Base-by-base conservation (phyloP, 1,140 invertebrate species). In the Brachionus manjavacas region DNA sequence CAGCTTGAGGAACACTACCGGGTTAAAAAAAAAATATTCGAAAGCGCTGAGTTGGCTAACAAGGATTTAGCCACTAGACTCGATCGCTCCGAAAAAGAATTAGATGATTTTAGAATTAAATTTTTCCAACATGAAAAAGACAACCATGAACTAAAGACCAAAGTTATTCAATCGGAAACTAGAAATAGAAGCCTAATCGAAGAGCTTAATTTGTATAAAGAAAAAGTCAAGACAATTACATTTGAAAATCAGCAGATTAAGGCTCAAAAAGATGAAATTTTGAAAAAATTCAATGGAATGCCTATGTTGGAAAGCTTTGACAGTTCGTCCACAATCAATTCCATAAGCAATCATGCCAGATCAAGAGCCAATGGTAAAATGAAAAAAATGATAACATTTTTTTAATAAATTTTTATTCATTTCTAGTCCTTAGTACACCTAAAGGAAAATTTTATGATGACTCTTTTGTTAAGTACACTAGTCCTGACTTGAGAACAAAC, bases 231-330 rank as follows among this genome's bases (percentile, higher is more conserved):
- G 16, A 81, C 79, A 68, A 60, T 81, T 43, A 55, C 46, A 23
- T 81, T 81, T 25, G 79, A 81, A 43, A 81, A 81, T 68, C 52
- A 81, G 16, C 79, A 81, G 25, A n/a, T 81, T 14, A 81, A 60
- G 55, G 6, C 52, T 81, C 79, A 81, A 64, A 81, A 81, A 41
- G 79, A 81, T 23, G 79, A 81, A 60, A 41, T 39, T 60, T 39
- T 81, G 16, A 39, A 46, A 20, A 81, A 81, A 41, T 41, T 81
- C 23, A 81, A 81, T 60, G 52, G 60, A 60, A 81, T 81, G 79
- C 35, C 79, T 6, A 68, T 64, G 4, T 46, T 76, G 39, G 72
- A 76, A 46, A 76, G 12, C 25, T 76, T 76, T 46, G 60, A 81
- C 23, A 81, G 49, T 39, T 43, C 79, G n/a, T 60, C 49, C 20